Base-by-base conservation (phyloP, 2,888 invertebrate species). In the Apomyelois bistriatella region DNA sequence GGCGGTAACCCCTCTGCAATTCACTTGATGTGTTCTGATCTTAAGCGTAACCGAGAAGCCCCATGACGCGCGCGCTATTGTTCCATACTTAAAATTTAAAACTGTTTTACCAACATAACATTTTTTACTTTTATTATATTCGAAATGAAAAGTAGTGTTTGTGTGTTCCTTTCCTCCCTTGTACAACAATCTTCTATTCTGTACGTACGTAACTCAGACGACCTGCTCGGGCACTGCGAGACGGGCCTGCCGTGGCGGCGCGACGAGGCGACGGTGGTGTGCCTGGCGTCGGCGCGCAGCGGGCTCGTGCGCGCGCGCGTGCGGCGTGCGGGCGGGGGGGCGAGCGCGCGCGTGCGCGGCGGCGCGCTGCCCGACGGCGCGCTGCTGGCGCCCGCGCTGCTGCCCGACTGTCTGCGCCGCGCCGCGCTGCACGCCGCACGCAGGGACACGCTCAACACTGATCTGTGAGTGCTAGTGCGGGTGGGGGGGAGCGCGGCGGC, bases 221-320 rank as follows among this genome's bases (percentile, higher is more conserved):
- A 32, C 1, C 32, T 32, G 1, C 32, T 32, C 9, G 4, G 32
- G 9, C 94, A 94, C 70, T 96, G 96, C 63, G 94, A 94, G 69
- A 97, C 97, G 9, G 98, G 98, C 0, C 91, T 96, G 56, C 97
- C 97, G 76, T 88, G 91, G 90, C 94, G 92, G 78, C 92, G 85
- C 57, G 84, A 68, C 74, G 91, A 69, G 92, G 72, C 94, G 95
- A 10, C 94, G 93, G 83, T 74, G 50, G 41, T 88, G 56, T 83
- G 78, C 69, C 82, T 73, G n/a, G n/a, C n/a, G n/a, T n/a, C n/a
- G n/a, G n/a, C n/a, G n/a, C 81, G 82, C 62, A 94, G 95, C 79
- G 92, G 98, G 46, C 86, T 91, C 15, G 72, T 82, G 68, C 79
- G 82, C n/a, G 77, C 82, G 65, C 73, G 70, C 35, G 62, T 36